phyloP scores from a whole-genome alignment of 2,113 vertebrate species.

The Rhineura floridana region DNA sequence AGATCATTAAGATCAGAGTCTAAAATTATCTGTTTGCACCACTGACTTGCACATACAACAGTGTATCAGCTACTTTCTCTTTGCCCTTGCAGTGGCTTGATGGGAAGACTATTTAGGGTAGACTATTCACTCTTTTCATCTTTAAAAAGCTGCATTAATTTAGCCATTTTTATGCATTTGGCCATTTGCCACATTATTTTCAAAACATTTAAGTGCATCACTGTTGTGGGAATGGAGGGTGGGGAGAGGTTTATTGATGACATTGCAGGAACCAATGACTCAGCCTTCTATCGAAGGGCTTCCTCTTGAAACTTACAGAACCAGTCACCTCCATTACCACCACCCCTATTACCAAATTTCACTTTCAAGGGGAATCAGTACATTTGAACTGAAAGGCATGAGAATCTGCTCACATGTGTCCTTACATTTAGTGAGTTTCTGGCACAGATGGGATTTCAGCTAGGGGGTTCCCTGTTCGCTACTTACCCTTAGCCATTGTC shows the following conservation, averaged over 20 bases:
- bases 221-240: no score
- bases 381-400: background rate
- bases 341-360: no score
- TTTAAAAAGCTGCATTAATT: background rate
- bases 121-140: background rate
- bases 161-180: no score
- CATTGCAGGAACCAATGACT: background rate
- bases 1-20: no score
- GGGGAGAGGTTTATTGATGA: background rate
- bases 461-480: background rate
- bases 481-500: no score
- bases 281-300: background rate
- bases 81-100: background rate
- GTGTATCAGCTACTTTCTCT: background rate
- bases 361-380: background rate
- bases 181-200: no score
- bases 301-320: background rate
- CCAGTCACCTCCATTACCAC: no score
- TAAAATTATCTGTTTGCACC: no score
- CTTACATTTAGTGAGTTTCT: background rate
- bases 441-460: no score
- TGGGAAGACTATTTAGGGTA: background rate
- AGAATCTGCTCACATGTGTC: background rate
- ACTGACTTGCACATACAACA: background rate
- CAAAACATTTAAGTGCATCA: no score